Evolutionary conservation across 2,113 vertebrate genomes (phyloP).

Genomic region (Grammomys dolichurus): DNA sequence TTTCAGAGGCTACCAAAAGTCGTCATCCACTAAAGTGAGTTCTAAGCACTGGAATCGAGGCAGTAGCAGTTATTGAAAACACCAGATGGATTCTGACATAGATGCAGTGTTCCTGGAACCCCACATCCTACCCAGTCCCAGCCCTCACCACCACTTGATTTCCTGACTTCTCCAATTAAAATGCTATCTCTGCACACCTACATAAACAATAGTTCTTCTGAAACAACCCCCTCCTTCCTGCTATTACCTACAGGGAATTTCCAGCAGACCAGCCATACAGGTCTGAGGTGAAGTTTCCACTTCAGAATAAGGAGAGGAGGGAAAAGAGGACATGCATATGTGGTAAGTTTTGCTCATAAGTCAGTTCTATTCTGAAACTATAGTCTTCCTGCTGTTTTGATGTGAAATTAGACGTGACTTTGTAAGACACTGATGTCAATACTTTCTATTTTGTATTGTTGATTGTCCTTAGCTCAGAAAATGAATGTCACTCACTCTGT

Average conservation of each 20-base stretch:
- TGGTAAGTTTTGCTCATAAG: background rate
- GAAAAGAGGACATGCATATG: accelerated
- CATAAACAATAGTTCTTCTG: background rate
- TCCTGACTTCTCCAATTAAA: background rate
- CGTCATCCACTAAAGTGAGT: background rate
- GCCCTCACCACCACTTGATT: background rate
- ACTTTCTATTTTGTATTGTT: background rate
- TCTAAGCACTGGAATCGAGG: background rate
- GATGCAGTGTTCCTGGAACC: background rate
- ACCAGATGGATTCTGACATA: no score
- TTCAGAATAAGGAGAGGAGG: background rate
- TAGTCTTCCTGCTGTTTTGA: conserved; percentile 20
- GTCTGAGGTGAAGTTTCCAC: background rate
- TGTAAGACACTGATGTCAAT: background rate
- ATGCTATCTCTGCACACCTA: background rate
- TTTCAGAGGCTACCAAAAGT: background rate
- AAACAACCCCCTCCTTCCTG: background rate
- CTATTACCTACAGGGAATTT: background rate
- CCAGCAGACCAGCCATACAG: background rate
- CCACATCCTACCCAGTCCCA: background rate
- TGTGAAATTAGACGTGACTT: background rate
- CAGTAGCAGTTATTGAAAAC: background rate
- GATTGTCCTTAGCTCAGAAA: conserved; percentile 17
- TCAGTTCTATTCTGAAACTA: background rate
- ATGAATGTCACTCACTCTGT: background rate